These are phyloP conservation scores for Lepidurus arcticus DNA, from an alignment of 1,140 invertebrate genomes.

Conservation along the genomic window DNA sequence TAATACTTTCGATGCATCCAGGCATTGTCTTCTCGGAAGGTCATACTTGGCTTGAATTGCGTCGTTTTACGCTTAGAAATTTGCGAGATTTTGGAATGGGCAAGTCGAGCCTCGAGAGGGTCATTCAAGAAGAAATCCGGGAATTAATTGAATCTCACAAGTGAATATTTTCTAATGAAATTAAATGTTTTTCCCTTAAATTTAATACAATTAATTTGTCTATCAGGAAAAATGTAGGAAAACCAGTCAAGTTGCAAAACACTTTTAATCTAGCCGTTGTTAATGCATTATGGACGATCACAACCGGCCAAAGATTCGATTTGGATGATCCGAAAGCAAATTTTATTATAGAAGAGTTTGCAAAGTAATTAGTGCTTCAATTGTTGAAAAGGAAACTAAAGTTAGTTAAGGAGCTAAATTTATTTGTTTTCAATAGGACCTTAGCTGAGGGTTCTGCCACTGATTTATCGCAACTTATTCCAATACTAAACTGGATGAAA, in stretches of 20 bases:
- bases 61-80: slow-evolving; percentile 36
- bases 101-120: slow-evolving; percentile 35
- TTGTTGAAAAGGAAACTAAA: not conserved
- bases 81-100: slow-evolving; percentile 38
- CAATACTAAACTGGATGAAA: not conserved
- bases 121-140: slow-evolving; percentile 35
- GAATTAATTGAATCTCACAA: slow-evolving; percentile 33
- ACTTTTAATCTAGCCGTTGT: slow-evolving; percentile 29
- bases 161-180: not conserved
- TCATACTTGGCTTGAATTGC: slow-evolving; percentile 36
- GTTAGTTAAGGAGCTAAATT: not conserved
- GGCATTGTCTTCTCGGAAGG: slow-evolving; percentile 36
- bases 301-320: slow-evolving; percentile 29
- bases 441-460: not conserved
- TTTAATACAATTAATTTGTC: not conserved
- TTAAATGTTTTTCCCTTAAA: not conserved
- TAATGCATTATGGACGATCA: not conserved
- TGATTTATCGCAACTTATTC: not conserved
- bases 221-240: not conserved
- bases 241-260: slow-evolving; percentile 12
- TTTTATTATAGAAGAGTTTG: not conserved
- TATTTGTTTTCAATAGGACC: not conserved
- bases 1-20: slow-evolving; percentile 27
- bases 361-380: not conserved
- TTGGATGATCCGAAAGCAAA: slow-evolving; percentile 12